Base-by-base conservation (phyloP, 1,140 invertebrate genomes). In the Episyrphus balteatus region DNA sequence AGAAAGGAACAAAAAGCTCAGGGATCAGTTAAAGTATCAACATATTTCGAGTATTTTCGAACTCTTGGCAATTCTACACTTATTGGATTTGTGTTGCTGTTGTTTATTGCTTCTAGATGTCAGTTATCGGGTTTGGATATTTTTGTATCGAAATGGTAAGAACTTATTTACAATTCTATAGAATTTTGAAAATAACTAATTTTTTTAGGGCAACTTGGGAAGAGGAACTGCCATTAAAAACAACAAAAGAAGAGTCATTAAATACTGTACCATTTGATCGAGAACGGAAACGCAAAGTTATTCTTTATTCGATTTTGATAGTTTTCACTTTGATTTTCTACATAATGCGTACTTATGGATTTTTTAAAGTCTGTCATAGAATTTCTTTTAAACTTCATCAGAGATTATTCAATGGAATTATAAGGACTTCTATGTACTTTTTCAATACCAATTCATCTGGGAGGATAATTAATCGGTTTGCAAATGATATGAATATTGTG, bases 401-500 rank as follows among this genome's bases (percentile, higher is more conserved):
- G 57, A 72, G 66, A 8, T 92, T 95, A 82, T 94, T 94, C 58
- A 66, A 72, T 11, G 82, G 81, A 42, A 78, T 96, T 2, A 79
- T 91, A 19, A 74, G 82, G 7, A 83, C 87, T 0, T 86, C 83
- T 1, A 91, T 94, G 76, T 73, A 77, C 8, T 95, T 95, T 69
- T 95, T 95, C 67, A 90, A 92, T 53, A 83, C 79, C 9, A 93
- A 94, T 65, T 82, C 87, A 6, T 73, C 75, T 50, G 86, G 84
- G 7, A 71, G 87, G 6, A 86, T 92, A 44, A 68, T 92, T 12
- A 92, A 92, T 62, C 68, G 88, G 34, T 92, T 90, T 70, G 86
- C 87, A 1, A 87, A 88, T 66, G 89, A 94, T 58, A 78, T 90
- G 54, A 82, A 86, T 1, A 74, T 80, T 1, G 80, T 91, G n/a